Base-by-base conservation (phyloP, 1,140 invertebrate species). In the Mycetomoellerius zeteki region DNA sequence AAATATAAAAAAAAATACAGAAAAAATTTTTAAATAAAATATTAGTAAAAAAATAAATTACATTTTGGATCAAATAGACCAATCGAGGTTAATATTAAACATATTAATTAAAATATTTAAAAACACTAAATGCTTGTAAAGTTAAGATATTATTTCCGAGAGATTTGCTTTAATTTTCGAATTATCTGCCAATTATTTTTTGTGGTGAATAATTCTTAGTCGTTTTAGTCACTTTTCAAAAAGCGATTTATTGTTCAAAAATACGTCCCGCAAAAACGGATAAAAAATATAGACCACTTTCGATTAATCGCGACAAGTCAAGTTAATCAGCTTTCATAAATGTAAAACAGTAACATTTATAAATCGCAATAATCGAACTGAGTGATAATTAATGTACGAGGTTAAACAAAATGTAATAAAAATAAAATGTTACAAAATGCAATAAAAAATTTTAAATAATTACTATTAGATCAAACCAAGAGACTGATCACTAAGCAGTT, bases 291-390 rank as follows among this genome's bases (percentile, higher is more conserved):
- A n/a, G 7, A 54, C 33, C 33, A 60, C 16, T 56, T 37, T 37
- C 27, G 30, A 67, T 80, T 24, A 43, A 71, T 56, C 56, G 27
- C 21, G 69, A 69, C 5, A 33, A 69, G 30, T 50, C 77, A 50
- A 60, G 37, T 43, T 19, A 27, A 43, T 84, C 54, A 47, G 5
- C 14, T 1, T 81, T 24, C 30, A 8, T 8, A 1, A 52, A 43
- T 30, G 5, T 14, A 56, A 2, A 14, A 56, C 2, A 56, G 14
- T 5, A 8, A 64, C 6, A 50, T 5, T 4, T 30, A 50, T 47
- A 47, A 33, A n/a, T 12, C n/a, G 16, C 16, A 67, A 33, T n/a
- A 43, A 69, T 24, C n/a, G 7, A 73, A 30, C 6, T 16, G 30
- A 65, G 7, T 33, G 4, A 37, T 6, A 65, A 65, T 37, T 65